Percentiles rank a stretch among this genome's conserved stretches.
These are phyloP conservation scores for Melanitta fusca DNA, from an alignment of 2,797 vertebrate genomes.

Conservation along the genomic window DNA sequence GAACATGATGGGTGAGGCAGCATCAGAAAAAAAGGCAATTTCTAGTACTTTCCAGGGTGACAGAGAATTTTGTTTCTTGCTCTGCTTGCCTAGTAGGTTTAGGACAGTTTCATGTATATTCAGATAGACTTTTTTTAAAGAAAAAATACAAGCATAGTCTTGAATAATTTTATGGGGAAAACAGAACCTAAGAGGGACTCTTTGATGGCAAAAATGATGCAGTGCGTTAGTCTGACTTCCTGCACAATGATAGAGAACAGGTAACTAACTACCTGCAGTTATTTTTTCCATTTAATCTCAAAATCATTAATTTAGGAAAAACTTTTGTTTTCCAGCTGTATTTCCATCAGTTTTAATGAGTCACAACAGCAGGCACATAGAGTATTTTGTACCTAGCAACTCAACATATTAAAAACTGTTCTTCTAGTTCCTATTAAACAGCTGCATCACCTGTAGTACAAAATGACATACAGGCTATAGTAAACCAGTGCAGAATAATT, in stretches of 20 bases:
- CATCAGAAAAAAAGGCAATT: background rate
- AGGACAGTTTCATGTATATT: background rate
- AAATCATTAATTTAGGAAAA: constrained; percentile 26
- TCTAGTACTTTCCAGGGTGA: background rate
- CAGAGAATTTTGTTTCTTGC: background rate
- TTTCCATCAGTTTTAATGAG: constrained; percentile 44
- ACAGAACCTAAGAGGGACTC: background rate
- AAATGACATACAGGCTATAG: constrained; percentile 53
- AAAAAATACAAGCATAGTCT: background rate
- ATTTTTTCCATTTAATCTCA: constrained; percentile 29
- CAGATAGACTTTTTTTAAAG: background rate
- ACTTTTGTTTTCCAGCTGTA: background rate
- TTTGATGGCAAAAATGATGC: background rate
- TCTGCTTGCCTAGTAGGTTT: background rate
- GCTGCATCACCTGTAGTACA: constrained; percentile 52
- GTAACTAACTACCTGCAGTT: constrained; percentile 17
- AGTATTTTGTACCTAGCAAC: constrained; percentile 43
- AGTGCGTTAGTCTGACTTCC: background rate
- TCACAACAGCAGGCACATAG: constrained; percentile 33
- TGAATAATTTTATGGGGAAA: background rate
- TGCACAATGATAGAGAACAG: background rate
- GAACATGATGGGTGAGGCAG: rapidly evolving
- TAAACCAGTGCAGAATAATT: constrained; percentile 38
- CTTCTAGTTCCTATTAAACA: constrained; percentile 49
- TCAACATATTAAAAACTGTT: constrained; percentile 33